Evolutionary conservation across 2,888 invertebrate species (phyloP).

Genomic region (Ashinkailepas kermadecensis): DNA sequence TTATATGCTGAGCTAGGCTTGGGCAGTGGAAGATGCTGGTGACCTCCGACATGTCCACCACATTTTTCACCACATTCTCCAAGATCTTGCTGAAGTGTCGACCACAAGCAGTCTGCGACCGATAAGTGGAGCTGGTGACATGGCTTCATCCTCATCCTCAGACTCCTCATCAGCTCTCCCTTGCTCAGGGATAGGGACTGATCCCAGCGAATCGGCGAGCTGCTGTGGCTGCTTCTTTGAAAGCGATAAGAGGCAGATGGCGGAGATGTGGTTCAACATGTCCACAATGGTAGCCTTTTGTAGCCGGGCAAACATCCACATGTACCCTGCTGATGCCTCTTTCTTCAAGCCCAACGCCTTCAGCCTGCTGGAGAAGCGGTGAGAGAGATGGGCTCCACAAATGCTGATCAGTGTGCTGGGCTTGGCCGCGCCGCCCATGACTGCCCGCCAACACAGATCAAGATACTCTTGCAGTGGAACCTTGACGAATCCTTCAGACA

Average conservation of each 20-base stretch:
- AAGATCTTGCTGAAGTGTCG: neutral
- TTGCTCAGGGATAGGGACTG: neutral
- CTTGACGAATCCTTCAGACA: too few relatives aligned
- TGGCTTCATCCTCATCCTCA: neutral
- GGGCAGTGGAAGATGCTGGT: neutral
- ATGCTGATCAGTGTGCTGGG: too few relatives aligned
- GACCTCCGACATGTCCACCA: neutral
- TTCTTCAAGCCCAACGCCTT: neutral
- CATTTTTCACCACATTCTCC: neutral
- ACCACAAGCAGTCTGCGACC: neutral
- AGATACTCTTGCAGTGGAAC: too few relatives aligned
- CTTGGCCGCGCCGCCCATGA: too few relatives aligned
- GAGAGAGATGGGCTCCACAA: neutral
- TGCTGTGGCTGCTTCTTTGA: neutral
- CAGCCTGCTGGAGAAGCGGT: neutral
- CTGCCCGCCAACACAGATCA: too few relatives aligned
- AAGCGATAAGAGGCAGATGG: neutral
- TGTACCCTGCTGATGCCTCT: neutral
- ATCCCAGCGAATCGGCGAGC: neutral
- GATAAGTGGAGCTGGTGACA: neutral
- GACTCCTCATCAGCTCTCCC: neutral
- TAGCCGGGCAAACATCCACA: neutral
- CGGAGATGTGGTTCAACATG: neutral
- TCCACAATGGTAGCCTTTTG: neutral
- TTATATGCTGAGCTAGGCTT: neutral